These are phyloP conservation scores for Buceros bicornis DNA, from an alignment of 2,797 vertebrate genomes.

Conservation along the genomic window DNA sequence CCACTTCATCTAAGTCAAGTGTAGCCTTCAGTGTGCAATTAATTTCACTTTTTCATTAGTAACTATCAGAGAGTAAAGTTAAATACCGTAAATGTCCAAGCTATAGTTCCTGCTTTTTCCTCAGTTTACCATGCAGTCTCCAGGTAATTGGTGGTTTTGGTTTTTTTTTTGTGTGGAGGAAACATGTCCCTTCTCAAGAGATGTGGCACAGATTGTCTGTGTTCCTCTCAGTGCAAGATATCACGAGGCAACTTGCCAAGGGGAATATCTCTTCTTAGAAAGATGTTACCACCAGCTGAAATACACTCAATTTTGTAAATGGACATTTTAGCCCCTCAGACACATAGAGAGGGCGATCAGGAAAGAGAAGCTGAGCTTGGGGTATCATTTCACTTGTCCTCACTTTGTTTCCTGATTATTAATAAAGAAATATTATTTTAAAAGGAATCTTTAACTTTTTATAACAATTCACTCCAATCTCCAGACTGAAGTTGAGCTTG, in stretches of 20 bases:
- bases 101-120: background rate
- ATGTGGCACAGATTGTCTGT: background rate
- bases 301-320: background rate
- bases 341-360: background rate
- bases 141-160: background rate
- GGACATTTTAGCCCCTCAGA: background rate
- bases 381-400: background rate
- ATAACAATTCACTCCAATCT: background rate
- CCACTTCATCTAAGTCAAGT: slow-evolving; percentile 46
- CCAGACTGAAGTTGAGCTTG: fast-evolving
- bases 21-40: background rate
- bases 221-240: background rate
- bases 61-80: background rate
- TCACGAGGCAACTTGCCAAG: background rate
- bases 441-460: background rate
- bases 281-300: background rate
- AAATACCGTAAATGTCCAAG: background rate
- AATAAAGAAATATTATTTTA: background rate
- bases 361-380: background rate
- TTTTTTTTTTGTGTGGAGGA: no score
- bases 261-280: background rate
- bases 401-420: background rate
- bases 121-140: background rate
- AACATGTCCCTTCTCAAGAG: fast-evolving
- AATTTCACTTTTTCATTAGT: background rate